Evolutionary conservation across 2,797 vertebrate genomes (phyloP).

Genomic region (Nyctibius grandis): DNA sequence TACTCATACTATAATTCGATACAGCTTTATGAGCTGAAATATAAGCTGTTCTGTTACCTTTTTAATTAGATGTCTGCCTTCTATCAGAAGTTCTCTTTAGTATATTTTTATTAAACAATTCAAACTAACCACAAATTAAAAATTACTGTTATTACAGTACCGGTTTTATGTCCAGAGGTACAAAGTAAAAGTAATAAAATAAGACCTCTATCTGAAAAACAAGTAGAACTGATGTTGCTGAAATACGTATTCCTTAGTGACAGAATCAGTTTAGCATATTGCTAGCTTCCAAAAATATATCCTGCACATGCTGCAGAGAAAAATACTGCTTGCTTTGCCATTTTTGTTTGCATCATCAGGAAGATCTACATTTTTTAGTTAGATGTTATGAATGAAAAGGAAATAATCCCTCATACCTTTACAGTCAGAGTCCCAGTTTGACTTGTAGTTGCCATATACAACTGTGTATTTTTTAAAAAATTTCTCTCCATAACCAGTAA

Average conservation of each 20-base stretch:
- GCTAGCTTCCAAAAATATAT: background rate
- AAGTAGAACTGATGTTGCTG: background rate
- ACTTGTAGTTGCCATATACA: background rate
- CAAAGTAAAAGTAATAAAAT: background rate
- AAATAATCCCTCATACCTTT: background rate
- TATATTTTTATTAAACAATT: background rate
- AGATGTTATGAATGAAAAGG: background rate
- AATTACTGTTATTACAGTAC: background rate
- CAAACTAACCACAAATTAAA: background rate
- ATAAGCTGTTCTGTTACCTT: background rate
- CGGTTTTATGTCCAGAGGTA: background rate
- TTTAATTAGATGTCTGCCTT: background rate
- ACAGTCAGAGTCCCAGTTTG: background rate
- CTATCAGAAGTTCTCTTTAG: background rate
- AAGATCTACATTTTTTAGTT: background rate
- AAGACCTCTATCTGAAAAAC: background rate
- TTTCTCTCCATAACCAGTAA: background rate
- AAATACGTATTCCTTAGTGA: background rate
- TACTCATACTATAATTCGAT: conserved; percentile 10
- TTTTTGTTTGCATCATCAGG: background rate
- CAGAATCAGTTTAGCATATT: background rate
- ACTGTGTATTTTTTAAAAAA: background rate
- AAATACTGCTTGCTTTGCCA: background rate
- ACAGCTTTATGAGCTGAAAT: conserved; percentile 21
- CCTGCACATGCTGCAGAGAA: background rate